phyloP scores from a whole-genome alignment of 2,888 invertebrate genomes.

The Clanis bilineata region DNA sequence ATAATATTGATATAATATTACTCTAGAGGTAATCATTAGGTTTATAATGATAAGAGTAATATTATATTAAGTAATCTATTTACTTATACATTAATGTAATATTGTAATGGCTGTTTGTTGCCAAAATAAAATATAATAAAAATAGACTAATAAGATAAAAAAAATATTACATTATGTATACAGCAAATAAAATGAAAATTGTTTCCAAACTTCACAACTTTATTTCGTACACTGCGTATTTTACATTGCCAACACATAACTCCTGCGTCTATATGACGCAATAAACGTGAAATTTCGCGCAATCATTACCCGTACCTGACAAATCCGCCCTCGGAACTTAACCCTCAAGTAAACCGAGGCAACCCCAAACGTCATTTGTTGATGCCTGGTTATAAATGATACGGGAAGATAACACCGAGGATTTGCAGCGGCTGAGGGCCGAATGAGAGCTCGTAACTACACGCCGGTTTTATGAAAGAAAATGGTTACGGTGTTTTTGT shows the following conservation, averaged over 20 bases:
- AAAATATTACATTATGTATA: too few species aligned
- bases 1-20: too few species aligned
- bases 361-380: slow-evolving; percentile 50
- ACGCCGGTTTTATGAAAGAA: slow-evolving; percentile 9
- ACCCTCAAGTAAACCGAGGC: slow-evolving; percentile 23
- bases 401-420: slow-evolving; percentile 52
- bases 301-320: slow-evolving; percentile 13
- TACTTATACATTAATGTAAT: too few species aligned
- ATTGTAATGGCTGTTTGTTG: too few species aligned
- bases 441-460: slow-evolving; percentile 13
- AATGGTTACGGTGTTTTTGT: slow-evolving; percentile 6
- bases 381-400: slow-evolving; percentile 63
- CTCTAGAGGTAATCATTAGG: too few species aligned
- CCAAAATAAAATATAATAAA: too few species aligned
- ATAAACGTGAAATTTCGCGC: neutral
- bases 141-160: too few species aligned
- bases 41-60: too few species aligned
- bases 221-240: too few species aligned
- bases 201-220: too few species aligned
- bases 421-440: slow-evolving; percentile 30
- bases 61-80: too few species aligned
- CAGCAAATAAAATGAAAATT: too few species aligned
- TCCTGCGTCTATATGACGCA: neutral
- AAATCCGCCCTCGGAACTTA: slow-evolving; percentile 36
- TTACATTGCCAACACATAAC: neutral